Base-by-base conservation (phyloP, 2,888 invertebrate species). In the Philaethria dido region DNA sequence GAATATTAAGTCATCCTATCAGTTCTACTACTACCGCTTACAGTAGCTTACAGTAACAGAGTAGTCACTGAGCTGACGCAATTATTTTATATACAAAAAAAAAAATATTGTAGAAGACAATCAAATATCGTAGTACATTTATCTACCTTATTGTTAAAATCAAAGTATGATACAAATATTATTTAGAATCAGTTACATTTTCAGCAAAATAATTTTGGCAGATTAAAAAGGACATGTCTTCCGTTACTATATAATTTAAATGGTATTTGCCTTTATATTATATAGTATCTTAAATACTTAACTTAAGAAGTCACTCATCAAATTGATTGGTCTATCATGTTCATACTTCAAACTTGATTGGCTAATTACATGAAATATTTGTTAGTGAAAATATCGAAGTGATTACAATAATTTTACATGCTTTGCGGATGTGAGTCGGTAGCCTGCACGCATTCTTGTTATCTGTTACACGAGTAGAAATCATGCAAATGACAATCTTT, bases 1-100 rank as follows among this genome's bases (percentile, higher is more conserved):
- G 4, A 47, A 9, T 22, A 78, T 80, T 79, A 82, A 79, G 80
- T 82, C 80, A 80, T 74, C 65, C 62, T 72, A 68, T 55, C 62
- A 44, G 64, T 57, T 52, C 61, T 66, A 59, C 25, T 29, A 52
- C 14, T 39, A 62, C 39, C 59, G 22, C 42, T 59, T 29, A 59
- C 29, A 11, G 11, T 18, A 11, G n/a, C n/a, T n/a, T n/a, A n/a
- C n/a, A n/a, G n/a, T n/a, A n/a, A n/a, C n/a, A n/a, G n/a, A n/a
- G n/a, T 11, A 20, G 2, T 18, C 20, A 20, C 0, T 20, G 18
- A 1, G 20, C 20, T 9, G 20, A 13, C 13, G 13, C 39, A 39
- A 39, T 13, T 39, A 6, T 29, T n/a, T n/a, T n/a, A n/a, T n/a
- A n/a, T n/a, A n/a, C n/a, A 8, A 33, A 33, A 33, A 33, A 6